Evolutionary conservation across 1,140 invertebrate species (phyloP).

Genomic region (Bathynomus jamesi): DNA sequence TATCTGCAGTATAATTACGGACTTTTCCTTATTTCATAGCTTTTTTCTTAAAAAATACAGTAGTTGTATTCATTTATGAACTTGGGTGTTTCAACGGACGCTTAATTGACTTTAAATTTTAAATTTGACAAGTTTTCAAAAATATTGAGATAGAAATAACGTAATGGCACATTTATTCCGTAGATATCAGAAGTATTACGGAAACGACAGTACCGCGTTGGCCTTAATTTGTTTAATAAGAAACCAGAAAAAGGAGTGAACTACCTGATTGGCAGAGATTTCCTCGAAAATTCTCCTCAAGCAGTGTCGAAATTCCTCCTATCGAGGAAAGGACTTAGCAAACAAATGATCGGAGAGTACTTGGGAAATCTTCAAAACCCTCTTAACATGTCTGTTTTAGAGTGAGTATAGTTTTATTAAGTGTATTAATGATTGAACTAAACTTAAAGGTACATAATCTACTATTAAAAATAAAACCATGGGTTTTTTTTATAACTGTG

Average conservation of each 20-base stretch:
- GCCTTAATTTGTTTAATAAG: conserved; percentile 98
- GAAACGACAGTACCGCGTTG: conserved; percentile 87
- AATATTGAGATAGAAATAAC: too few relatives aligned
- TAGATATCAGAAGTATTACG: conserved; percentile 50
- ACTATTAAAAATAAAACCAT: not conserved
- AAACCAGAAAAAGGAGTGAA: conserved; percentile 93
- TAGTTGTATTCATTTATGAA: too few relatives aligned
- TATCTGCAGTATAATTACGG: too few relatives aligned
- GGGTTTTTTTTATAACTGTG: not conserved
- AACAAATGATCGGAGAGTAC: conserved; percentile 99
- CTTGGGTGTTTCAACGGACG: too few relatives aligned
- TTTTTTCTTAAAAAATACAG: too few relatives aligned
- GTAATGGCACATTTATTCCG: conserved; percentile 28
- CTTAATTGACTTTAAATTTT: too few relatives aligned
- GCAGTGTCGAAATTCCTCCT: conserved; percentile 92
- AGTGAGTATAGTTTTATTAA: conserved; percentile 60
- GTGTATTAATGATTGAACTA: too few relatives aligned
- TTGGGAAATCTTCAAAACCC: conserved; percentile 90
- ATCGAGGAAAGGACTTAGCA: conserved; percentile 90
- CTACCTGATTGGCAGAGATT: conserved; percentile 87
- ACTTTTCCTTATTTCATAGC: too few relatives aligned
- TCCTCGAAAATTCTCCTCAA: conserved; percentile 86
- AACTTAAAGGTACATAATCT: too few relatives aligned
- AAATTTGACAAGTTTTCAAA: too few relatives aligned
- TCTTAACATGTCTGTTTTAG: conserved; percentile 93